Evolutionary conservation across 2,113 vertebrate genomes (phyloP), one percentile per base, ranked within the genome.

Genomic region (Gila orcuttii): DNA sequence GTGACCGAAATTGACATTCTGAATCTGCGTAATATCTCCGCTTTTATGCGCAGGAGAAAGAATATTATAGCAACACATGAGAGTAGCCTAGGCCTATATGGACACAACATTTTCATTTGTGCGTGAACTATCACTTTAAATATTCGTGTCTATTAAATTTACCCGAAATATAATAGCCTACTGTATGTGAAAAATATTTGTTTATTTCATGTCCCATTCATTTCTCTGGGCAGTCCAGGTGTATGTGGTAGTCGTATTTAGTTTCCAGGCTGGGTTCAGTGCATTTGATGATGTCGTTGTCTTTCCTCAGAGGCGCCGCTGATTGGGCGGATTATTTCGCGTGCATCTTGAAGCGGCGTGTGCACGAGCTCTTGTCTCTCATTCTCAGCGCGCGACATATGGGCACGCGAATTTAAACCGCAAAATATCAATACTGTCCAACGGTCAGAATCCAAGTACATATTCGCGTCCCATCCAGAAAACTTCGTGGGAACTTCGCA

Each of bases 251-350:
- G 42, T 52, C 47, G 47, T 77, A 6, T 77, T 21, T 74, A 10
- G 28, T 57, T n/a, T 73, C 8, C 45, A 57, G 28, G 50, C 31
- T 83, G n/a, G 45, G 42, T 82, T 52, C 42, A 68, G 62, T 33
- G 62, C 31, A 21, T 66, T 66, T 50, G 62, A 42, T 73, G 33
- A 73, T 42, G 39, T 83, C 66, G 21, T 13, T 33, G 77, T 73
- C 21, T 73, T 33, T 83, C 50, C 33, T 83, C 81, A 83, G 66
- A 84, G 42, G 36, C 84, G 85, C 79, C 36, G 71, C 62, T 87
- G 89, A 86, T 68, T 68, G 90, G 90, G 96, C 96, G 97, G 93
- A 97, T 93, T 95, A 91, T 96, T 97, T 90, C 62, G 90, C 60
- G 80, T 47, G 80, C 45, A 73, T 82, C 71, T 52, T 57, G 12